Base-by-base conservation (phyloP, 2,888 invertebrate species). In the Lasius platythorax region DNA sequence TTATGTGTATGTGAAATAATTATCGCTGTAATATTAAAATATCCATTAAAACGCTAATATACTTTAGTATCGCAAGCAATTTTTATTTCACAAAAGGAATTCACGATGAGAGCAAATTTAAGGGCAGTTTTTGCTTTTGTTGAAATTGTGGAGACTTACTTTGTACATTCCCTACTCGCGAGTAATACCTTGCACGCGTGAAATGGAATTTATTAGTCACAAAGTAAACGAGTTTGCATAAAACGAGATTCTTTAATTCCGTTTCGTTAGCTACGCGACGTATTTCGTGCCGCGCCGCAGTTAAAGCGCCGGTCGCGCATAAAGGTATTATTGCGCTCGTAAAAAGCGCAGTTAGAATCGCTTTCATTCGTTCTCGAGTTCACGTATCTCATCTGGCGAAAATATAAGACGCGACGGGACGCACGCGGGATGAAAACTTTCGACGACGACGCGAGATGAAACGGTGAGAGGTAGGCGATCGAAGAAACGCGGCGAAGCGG, bases 231-330 rank as follows among this genome's bases (percentile, higher is more conserved):
- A 56, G 61, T 61, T 67, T 53, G 18, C 61, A 58, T 66, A 82
- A 53, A 85, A 82, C 53, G 85, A 75, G 82, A 83, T 82, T 85
- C 75, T 75, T 85, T 82, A 82, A 85, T 75, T 82, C 56, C 75
- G 75, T 82, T 76, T 85, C 43, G 81, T 75, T 70, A 56, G 58
- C 40, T n/a, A 8, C 8, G 15, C 66, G 50, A 63, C 28, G 43
- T 67, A 28, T 53, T 76, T 37, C 73, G n/a, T 46, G 43, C 33
- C 70, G 72, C 53, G 70, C 28, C 15, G 67, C 28, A 66, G 64
- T 70, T 70, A 50, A 81, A 84, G 53, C 66, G 53, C 46, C 64
- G 64, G 37, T 68, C 76, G 68, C 50, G 50, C 28, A 67, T 82
- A 84, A 82, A 73, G 61, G 72, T 82, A 84, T 84, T 84, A 84